Evolutionary conservation across 2,797 vertebrate species (phyloP).

Genomic region (Galago senegalensis): DNA sequence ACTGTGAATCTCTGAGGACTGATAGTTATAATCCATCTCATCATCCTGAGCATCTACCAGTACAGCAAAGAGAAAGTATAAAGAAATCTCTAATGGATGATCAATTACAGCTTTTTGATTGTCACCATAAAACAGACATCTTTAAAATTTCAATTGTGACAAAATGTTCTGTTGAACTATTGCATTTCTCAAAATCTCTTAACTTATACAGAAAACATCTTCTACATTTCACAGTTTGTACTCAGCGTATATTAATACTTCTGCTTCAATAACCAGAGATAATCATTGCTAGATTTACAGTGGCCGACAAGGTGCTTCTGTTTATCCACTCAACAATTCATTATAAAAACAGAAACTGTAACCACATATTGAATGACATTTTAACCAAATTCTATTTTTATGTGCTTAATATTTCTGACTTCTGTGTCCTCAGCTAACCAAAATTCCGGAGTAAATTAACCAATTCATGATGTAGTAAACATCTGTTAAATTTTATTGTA

Average conservation of each 20-base stretch:
- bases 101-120: neutral
- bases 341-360: conserved; percentile 51
- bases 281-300: neutral
- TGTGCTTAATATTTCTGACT: conserved; percentile 54
- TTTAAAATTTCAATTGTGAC: conserved; percentile 34
- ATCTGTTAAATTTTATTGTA: conserved; percentile 43
- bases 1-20: neutral
- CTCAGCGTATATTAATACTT: neutral
- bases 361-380: neutral
- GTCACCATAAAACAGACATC: neutral
- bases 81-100: neutral
- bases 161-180: conserved; percentile 23
- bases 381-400: conserved; percentile 68
- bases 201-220: neutral
- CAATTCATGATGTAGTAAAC: conserved; percentile 27
- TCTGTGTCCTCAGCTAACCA: conserved; percentile 35
- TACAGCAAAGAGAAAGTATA: neutral
- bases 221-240: neutral
- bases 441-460: conserved; percentile 68
- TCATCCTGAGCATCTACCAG: neutral
- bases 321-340: conserved; percentile 26
- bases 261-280: neutral
- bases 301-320: neutral
- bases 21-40: neutral
- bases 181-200: neutral